These are phyloP conservation scores for Nezara viridula DNA, from an alignment of 2,888 invertebrate species.

Conservation along the genomic window DNA sequence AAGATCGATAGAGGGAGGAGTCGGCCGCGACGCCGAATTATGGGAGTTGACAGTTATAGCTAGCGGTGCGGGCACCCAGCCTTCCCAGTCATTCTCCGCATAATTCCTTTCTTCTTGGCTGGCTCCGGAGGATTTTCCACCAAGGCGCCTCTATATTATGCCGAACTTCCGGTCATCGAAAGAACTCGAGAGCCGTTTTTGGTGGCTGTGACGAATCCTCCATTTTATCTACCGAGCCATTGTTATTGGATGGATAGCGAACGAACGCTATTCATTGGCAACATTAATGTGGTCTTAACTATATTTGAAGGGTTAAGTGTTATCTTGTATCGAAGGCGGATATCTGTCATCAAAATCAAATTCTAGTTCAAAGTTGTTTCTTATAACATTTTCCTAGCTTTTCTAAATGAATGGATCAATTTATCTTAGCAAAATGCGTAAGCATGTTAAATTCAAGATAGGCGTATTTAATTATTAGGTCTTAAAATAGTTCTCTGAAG, in stretches of 20 bases:
- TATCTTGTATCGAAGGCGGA: no score
- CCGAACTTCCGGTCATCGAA: not conserved
- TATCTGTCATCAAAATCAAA: no score
- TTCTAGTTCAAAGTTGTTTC: no score
- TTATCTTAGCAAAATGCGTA: no score
- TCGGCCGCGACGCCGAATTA: not conserved
- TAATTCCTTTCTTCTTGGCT: conserved; percentile 6
- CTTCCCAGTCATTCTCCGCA: conserved; percentile 17
- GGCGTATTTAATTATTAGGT: no score
- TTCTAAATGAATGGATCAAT: no score
- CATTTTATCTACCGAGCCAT: not conserved
- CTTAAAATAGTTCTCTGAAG: no score
- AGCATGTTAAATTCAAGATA: no score
- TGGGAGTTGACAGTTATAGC: not conserved
- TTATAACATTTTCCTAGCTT: no score
- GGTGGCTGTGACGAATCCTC: not conserved
- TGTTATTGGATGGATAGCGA: no score
- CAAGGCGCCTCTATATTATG: not conserved
- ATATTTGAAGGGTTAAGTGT: no score
- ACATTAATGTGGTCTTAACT: not conserved
- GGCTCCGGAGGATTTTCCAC: not conserved
- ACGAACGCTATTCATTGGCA: not conserved
- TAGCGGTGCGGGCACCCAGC: not conserved
- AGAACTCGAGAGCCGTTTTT: not conserved
- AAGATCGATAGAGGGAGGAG: not conserved